A percentile compares a stretch with the other conserved stretches of the same genome.
These are phyloP conservation scores for Syngnathus acus DNA, from an alignment of 2,797 vertebrate genomes.

Conservation along the genomic window DNA sequence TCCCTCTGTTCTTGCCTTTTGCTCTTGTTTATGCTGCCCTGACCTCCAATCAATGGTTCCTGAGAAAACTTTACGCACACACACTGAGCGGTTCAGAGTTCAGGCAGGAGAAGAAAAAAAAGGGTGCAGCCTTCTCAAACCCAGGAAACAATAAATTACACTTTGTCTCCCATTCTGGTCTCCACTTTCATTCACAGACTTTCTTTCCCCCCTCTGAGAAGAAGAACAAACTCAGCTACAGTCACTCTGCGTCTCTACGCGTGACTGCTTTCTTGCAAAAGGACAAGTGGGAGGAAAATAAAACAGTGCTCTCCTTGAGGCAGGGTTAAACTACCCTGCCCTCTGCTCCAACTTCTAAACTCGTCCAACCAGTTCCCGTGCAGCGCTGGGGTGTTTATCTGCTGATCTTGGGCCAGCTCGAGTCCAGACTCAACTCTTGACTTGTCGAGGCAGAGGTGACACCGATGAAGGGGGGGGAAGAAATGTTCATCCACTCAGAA, in stretches of 20 bases:
- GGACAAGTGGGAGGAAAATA: slow-evolving; percentile 40
- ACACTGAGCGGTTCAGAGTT: slow-evolving; percentile 62
- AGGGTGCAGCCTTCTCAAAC: slow-evolving; percentile 64
- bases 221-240: slow-evolving; percentile 41
- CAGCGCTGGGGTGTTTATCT: slow-evolving; percentile 55
- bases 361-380: slow-evolving; percentile 71
- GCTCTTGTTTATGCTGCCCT: slow-evolving; percentile 38
- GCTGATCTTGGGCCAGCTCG: slow-evolving; percentile 50
- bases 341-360: slow-evolving; percentile 65
- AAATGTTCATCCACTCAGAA: not conserved
- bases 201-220: slow-evolving; percentile 9
- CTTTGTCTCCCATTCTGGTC: slow-evolving; percentile 51
- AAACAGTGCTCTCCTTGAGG: slow-evolving; percentile 44
- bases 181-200: slow-evolving; percentile 36
- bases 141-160: slow-evolving; percentile 79
- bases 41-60: slow-evolving; percentile 57
- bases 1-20: slow-evolving; percentile 40
- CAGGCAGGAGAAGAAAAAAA: slow-evolving; percentile 47
- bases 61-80: slow-evolving; percentile 54
- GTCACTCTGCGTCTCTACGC: slow-evolving; percentile 19
- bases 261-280: slow-evolving; percentile 36
- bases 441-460: slow-evolving; percentile 38
- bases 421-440: slow-evolving; percentile 52
- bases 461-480: slow-evolving; percentile 15
- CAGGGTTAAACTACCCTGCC: slow-evolving; percentile 66